A percentile compares a stretch with the other conserved stretches of the same genome.
phyloP scores from a whole-genome alignment of 2,888 invertebrate species.

The Macaria liturata region DNA sequence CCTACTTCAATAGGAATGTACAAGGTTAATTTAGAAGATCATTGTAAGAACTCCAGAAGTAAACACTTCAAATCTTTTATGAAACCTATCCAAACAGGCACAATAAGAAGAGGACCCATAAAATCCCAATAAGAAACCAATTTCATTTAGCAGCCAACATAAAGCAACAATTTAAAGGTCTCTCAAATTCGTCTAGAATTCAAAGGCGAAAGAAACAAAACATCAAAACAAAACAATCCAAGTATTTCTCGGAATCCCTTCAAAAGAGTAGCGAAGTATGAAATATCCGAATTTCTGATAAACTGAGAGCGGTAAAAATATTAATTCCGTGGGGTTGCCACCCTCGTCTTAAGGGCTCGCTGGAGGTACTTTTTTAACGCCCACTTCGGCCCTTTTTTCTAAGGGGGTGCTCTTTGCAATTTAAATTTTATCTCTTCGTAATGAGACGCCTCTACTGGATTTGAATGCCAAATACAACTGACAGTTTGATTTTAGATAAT shows the following conservation, averaged over 20 bases:
- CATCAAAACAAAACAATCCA: constrained; percentile 25
- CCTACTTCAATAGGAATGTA: too few species aligned
- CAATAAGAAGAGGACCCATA: background rate
- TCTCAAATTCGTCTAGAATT: constrained; percentile 24
- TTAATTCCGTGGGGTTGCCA: constrained; percentile 53
- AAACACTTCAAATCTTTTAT: too few species aligned
- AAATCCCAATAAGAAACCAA: constrained; percentile 8
- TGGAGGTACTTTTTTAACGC: constrained; percentile 69
- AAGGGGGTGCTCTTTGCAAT: constrained; percentile 72
- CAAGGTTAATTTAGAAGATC: too few species aligned
- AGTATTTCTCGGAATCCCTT: constrained; percentile 19
- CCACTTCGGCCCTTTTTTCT: constrained; percentile 73
- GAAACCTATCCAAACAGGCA: too few species aligned
- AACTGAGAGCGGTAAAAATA: constrained; percentile 65
- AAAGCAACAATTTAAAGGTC: constrained; percentile 5
- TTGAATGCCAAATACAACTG: constrained; percentile 34
- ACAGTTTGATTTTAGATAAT: constrained; percentile 34
- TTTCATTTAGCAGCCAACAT: background rate
- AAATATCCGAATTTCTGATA: constrained; percentile 52
- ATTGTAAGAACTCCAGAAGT: too few species aligned
- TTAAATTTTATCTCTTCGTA: constrained; percentile 77
- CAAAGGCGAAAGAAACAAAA: constrained; percentile 30
- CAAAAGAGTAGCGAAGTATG: constrained; percentile 18
- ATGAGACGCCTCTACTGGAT: constrained; percentile 54
- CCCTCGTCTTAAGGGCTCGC: constrained; percentile 41